phyloP scores from a whole-genome alignment of 2,888 invertebrate species.

The Crepidodera aurea region DNA sequence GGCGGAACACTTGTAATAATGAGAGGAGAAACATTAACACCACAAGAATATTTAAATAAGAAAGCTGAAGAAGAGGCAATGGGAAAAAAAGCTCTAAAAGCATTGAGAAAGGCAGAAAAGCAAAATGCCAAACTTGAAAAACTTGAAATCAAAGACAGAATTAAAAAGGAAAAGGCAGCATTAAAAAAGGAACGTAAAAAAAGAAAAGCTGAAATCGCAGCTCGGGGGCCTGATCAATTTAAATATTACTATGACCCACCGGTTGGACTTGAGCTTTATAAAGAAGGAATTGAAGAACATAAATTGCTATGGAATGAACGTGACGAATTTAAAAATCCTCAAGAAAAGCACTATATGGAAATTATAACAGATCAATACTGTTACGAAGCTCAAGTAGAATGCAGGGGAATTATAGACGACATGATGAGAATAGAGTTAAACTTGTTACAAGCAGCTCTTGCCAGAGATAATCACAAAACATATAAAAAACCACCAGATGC shows the following conservation, averaged over 20 bases:
- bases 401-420: slow-evolving; percentile 75
- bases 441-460: slow-evolving; percentile 65
- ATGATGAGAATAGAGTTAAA: slow-evolving; percentile 68
- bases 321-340: slow-evolving; percentile 65
- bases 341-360: slow-evolving; percentile 70
- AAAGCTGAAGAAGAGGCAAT: slow-evolving; percentile 50
- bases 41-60: slow-evolving; percentile 66
- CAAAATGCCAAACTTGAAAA: slow-evolving; percentile 42
- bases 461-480: slow-evolving; percentile 41
- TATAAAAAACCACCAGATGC: slow-evolving; percentile 50
- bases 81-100: slow-evolving; percentile 41
- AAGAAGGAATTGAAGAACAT: slow-evolving; percentile 62
- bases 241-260: slow-evolving; percentile 49
- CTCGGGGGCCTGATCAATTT: neutral
- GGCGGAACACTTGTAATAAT: slow-evolving; percentile 73
- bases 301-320: slow-evolving; percentile 63
- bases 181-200: slow-evolving; percentile 56
- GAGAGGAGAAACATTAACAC: slow-evolving; percentile 67
- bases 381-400: slow-evolving; percentile 70
- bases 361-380: slow-evolving; percentile 73
- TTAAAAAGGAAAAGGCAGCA: slow-evolving; percentile 58
- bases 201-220: slow-evolving; percentile 49
- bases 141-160: slow-evolving; percentile 49
- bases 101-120: slow-evolving; percentile 41
- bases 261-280: slow-evolving; percentile 58